Conservation (phyloP, 2,113 vertebrate species). For the Notiomystis cincta region DNA sequence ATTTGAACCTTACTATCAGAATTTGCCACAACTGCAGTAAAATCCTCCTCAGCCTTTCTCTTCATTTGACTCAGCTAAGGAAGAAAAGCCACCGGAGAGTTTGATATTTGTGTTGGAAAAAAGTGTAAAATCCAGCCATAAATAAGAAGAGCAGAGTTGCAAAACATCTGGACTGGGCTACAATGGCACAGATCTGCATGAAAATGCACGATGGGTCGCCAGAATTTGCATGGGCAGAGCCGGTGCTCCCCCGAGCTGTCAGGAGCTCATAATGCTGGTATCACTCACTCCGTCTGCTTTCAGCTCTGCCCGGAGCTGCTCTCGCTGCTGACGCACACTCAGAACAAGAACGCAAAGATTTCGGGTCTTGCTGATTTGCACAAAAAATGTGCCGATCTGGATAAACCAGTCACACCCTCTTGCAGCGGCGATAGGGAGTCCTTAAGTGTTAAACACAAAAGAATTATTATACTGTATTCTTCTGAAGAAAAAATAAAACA, state of each 20-base stretch:
- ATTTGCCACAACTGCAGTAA: background rate
- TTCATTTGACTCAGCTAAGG: background rate
- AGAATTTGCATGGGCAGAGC: background rate
- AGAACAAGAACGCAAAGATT: constrained; percentile 23
- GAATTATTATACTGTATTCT: constrained; percentile 17
- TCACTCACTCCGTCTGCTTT: background rate
- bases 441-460: constrained; percentile 24
- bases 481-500: background rate
- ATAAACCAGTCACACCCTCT: constrained; percentile 44
- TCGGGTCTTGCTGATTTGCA: constrained; percentile 52
- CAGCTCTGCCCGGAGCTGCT: background rate
- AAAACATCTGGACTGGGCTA: background rate
- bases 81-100: background rate
- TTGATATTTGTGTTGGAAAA: background rate
- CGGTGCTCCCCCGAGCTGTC: background rate
- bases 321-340: background rate
- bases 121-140: background rate
- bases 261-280: background rate
- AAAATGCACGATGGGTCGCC: background rate
- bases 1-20: background rate
- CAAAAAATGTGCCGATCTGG: constrained; percentile 56
- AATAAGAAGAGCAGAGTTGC: background rate
- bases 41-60: background rate
- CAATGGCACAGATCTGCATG: background rate
- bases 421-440: background rate